A percentile compares a stretch with the other conserved stretches of the same genome.
Conservation (phyloP, 2,113 vertebrate species). For the Felis catus region F.catus_Fca126_mat1.0 CM031416.1:119651501-119652000, state of each 20-base stretch:
- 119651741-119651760: not conserved
- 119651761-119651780: not conserved
- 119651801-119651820: not conserved
- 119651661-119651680: not conserved
- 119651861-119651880: not conserved
- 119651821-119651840: not conserved
- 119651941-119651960: not conserved
- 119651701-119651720: not conserved
- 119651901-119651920: not conserved
- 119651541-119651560: not conserved
- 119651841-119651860: not conserved
- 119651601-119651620: not conserved
- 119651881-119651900: not conserved
- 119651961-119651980: not conserved
- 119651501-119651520: not conserved
- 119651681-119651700: not conserved
- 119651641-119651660: not conserved
- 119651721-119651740: not conserved
- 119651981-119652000: not conserved
- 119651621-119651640: not conserved
- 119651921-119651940: not conserved
- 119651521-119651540: not conserved
- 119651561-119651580: not conserved
- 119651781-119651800: not conserved
- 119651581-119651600: not conserved